phyloP scores from a whole-genome alignment of 2,888 invertebrate genomes.

The Gymnosoma rotundatum region DNA sequence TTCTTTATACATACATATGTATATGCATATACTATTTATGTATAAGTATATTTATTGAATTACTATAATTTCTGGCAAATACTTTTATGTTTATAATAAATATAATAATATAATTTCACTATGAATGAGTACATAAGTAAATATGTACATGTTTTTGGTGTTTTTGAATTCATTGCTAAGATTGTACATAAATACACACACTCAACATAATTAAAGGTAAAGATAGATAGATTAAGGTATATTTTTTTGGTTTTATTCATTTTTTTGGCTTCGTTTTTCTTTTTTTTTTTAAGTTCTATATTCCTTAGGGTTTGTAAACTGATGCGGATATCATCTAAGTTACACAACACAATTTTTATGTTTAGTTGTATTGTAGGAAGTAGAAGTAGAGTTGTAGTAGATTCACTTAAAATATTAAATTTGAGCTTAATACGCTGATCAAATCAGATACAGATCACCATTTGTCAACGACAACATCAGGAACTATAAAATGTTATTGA shows the following conservation, averaged over 20 bases:
- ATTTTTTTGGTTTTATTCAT: slow-evolving; percentile 41
- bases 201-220: slow-evolving; percentile 66
- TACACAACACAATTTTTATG: slow-evolving; percentile 56
- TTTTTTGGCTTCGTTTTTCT: slow-evolving; percentile 10
- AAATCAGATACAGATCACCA: slow-evolving; percentile 74
- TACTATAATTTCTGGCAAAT: slow-evolving; percentile 65
- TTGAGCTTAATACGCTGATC: slow-evolving; percentile 41
- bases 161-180: slow-evolving; percentile 35
- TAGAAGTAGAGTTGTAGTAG: slow-evolving; percentile 50
- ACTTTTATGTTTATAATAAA: slow-evolving; percentile 66
- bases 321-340: slow-evolving; percentile 68
- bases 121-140: slow-evolving; percentile 52
- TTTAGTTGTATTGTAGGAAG: slow-evolving; percentile 61
- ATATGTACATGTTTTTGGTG: slow-evolving; percentile 48
- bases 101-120: slow-evolving; percentile 68
- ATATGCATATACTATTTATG: background rate
- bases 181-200: slow-evolving; percentile 47
- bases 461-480: slow-evolving; percentile 88
- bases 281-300: slow-evolving; percentile 51
- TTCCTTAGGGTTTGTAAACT: slow-evolving; percentile 66
- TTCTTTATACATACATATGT: background rate
- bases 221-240: slow-evolving; percentile 43
- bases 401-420: slow-evolving; percentile 48
- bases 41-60: slow-evolving; percentile 55
- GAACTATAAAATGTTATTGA: slow-evolving; percentile 84